Conservation (phyloP, 2,113 vertebrate species). For the Xiphophorus maculatus region DNA sequence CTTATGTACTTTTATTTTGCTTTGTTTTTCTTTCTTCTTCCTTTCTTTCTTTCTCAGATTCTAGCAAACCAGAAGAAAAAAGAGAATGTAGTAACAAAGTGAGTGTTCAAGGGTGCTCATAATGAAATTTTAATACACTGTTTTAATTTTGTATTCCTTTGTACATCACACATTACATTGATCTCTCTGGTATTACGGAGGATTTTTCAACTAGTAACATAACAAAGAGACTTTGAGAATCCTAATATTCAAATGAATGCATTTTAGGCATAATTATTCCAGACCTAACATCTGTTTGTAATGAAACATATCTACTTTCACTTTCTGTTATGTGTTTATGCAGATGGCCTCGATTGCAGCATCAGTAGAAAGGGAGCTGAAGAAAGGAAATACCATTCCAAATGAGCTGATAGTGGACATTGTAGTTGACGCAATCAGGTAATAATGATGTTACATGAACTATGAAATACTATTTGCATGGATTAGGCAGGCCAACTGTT, state of each 20-base stretch:
- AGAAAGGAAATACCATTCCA: slow-evolving; percentile 81
- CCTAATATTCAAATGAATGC: neutral
- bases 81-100: slow-evolving; percentile 3
- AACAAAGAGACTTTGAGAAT: neutral
- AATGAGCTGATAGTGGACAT: slow-evolving; percentile 85
- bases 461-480: neutral
- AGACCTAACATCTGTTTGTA: neutral
- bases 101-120: slow-evolving; percentile 1
- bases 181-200: too few species aligned
- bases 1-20: neutral
- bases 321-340: neutral
- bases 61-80: slow-evolving; percentile 23
- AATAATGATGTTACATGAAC: slow-evolving; percentile 44
- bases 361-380: slow-evolving; percentile 79
- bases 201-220: neutral
- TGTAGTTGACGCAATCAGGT: slow-evolving; percentile 87
- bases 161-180: neutral
- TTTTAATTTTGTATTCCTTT: neutral
- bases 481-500: neutral
- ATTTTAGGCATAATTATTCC: neutral
- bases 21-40: neutral
- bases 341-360: slow-evolving; percentile 82
- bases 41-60: neutral
- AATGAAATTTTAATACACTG: neutral
- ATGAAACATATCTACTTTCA: neutral